Conservation (phyloP, 2,113 vertebrate species). For the Pelobates fuscus region DNA sequence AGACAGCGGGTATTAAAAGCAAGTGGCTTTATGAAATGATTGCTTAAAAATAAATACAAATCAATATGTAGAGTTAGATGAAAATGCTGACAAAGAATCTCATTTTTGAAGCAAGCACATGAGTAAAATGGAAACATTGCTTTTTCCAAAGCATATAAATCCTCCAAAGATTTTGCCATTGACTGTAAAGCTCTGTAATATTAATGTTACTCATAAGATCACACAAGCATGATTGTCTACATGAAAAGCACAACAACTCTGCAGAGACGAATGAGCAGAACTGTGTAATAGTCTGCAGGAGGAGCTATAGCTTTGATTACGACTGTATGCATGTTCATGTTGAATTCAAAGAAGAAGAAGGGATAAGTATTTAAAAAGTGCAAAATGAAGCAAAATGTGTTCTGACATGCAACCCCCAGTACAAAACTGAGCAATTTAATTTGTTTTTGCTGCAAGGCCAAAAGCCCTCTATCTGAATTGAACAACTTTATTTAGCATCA, state of each 20-base stretch:
- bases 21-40: slow-evolving; percentile 35
- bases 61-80: background rate
- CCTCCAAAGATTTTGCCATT: slow-evolving; percentile 73
- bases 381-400: background rate
- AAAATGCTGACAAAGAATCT: slow-evolving; percentile 11
- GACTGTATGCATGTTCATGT: background rate
- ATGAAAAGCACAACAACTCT: background rate
- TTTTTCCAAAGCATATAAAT: slow-evolving; percentile 51
- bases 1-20: slow-evolving; percentile 18
- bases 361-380: background rate
- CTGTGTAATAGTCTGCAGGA: background rate
- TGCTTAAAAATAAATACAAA: background rate
- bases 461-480: too few species aligned
- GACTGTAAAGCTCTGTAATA: background rate
- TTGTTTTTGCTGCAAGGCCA: too few species aligned
- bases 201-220: background rate
- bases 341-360: background rate
- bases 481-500: too few species aligned
- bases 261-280: background rate
- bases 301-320: background rate
- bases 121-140: background rate
- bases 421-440: too few species aligned
- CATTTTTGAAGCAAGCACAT: background rate
- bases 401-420: background rate
- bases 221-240: background rate